Conservation (phyloP, 2,797 vertebrate genomes). For the Pangasius mekongensis region DNA sequence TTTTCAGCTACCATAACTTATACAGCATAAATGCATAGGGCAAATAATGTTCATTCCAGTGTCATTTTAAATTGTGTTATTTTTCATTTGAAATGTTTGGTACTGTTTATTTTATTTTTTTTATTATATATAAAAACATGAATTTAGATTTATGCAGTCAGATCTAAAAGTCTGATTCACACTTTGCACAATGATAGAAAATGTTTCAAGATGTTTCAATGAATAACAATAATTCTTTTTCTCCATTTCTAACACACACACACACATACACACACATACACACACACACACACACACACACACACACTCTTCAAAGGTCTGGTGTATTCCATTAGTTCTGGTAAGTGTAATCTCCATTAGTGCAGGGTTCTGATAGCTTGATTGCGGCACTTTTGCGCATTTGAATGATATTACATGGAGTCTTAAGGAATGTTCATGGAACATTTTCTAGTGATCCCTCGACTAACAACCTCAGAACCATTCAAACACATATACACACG, state of each 20-base stretch:
- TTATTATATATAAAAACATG: not conserved
- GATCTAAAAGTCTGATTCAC: not conserved
- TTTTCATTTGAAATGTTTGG: not conserved
- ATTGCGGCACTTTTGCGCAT: conserved; percentile 18
- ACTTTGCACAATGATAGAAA: not conserved
- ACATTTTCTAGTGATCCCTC: conserved; percentile 25
- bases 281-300: not conserved
- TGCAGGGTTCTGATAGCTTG: not conserved
- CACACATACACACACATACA: not conserved
- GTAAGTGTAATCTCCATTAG: not conserved
- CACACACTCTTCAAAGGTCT: not conserved
- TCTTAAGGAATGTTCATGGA: conserved; percentile 22
- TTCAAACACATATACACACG: not conserved
- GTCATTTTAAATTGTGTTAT: not conserved
- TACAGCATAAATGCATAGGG: not conserved
- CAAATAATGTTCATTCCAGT: not conserved
- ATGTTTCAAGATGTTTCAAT: not conserved
- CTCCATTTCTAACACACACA: not conserved
- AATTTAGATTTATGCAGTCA: not conserved
- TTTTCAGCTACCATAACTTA: no score
- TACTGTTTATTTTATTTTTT: not conserved
- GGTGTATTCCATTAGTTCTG: not conserved
- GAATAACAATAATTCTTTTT: not conserved
- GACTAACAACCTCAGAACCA: not conserved
- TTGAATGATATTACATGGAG: conserved; percentile 22